Evolutionary conservation across 2,888 invertebrate genomes (phyloP), one percentile per base, ranked within the genome.

Genomic region (Aleiodes testaceus): DNA sequence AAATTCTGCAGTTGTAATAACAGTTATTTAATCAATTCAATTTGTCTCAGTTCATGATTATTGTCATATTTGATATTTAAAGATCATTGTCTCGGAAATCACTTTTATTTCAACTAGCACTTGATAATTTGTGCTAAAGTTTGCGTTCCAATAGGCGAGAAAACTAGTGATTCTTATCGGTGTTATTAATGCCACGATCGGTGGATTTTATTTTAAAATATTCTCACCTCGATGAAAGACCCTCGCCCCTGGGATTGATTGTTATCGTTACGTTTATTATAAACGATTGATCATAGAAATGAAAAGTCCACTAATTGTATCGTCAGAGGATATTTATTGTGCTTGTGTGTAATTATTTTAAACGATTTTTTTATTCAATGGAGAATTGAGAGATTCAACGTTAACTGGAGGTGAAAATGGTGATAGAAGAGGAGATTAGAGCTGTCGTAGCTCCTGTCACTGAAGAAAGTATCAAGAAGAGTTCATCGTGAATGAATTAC

Each of bases 161-260:
- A 49, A 16, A 42, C 4, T 18, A 0, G n/a, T 53, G 66, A 66
- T 64, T 65, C n/a, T 55, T 65, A 70, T 47, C 65, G 20, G 53
- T 12, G 50, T 64, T 70, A 65, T 70, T 70, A 70, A 70, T 65
- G 70, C 65, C 64, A 36, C 59, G 53, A 63, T 69, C 69, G 44
- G 14, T 50, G 55, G 44, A 53, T 61, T 52, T 64, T 44, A 53
- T 64, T 64, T 53, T 20, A 49, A 50, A 63, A 45, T 63, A 61
- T 59, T 61, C 14, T 50, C 47, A 18, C 20, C 26, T 59, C 36
- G 59, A 68, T 59, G 68, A 68, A 61, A 68, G 49, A 61, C 14
- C 44, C 30, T 64, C 26, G 30, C 45, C 53, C 42, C 53, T 16
- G 66, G 50, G 22, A 14, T 66, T 6, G 22, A 45, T 45, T 44